Evolutionary conservation across 2,797 vertebrate genomes (phyloP), one percentile per base, ranked within the genome.

Genomic region (Tympanoctomys barrerae): DNA sequence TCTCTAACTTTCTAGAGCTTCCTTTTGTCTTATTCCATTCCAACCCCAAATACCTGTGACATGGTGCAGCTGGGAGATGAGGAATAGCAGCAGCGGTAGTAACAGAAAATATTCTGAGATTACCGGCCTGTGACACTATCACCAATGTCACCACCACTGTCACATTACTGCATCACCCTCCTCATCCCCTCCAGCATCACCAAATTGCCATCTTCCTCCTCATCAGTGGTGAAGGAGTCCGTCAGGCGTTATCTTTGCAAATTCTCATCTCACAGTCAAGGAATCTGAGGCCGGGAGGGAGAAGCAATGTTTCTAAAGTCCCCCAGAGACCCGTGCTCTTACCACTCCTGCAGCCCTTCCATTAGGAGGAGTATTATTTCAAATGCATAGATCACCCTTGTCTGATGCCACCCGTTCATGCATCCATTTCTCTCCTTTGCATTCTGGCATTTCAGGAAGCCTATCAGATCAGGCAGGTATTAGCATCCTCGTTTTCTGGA

Each of bases 21-120:
- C 68, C 33, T 90, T 73, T 62, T 28, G 14, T 66, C 71, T 88
- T 39, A 61, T 87, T 46, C 13, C 78, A 95, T 49, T 59, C 68
- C 82, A 57, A 9, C 2, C 64, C 12, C 36, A 77, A 5, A 6
- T 57, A 61, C 75, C 54, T 92, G 2, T 36, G 39, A 80, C 42
- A 33, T 1, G 26, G 13, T 54, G 14, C 70, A 46, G 13, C 18
- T 61, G 24, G 70, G 52, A 85, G 31, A 0, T 26, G 46, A 91
- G 26, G n/a, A 19, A 7, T 52, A 66, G 18, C 24, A 79, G 46
- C 5, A n/a, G 19, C 66, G 1, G 21, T 64, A 36, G n/a, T 77
- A 24, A 8, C 59, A 84, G 26, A 90, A 94, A 80, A 64, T 59
- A 87, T 79, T 46, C 89, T 89, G 81, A 78, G 61, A n/a, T 82